Evolutionary conservation across 2,113 vertebrate species (phyloP), one percentile per base, ranked within the genome.

Genomic region (Nothobranchius furzeri): DNA sequence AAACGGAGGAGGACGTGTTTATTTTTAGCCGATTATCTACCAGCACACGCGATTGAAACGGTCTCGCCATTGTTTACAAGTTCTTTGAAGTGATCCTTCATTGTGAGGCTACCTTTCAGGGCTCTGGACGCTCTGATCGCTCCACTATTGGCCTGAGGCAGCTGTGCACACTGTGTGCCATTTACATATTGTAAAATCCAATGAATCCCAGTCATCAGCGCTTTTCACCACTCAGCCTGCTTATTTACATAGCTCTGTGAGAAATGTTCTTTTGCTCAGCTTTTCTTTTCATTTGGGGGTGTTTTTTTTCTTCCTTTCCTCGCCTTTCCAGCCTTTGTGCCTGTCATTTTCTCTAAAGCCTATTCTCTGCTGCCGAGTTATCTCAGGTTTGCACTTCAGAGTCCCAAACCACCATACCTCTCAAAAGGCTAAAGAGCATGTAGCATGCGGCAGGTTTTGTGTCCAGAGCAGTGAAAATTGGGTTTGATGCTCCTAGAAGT

Each of bases 11-110:
- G 78, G 79, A 54, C 24, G 43, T 71, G 83, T 82, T 88, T 93
- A 92, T 92, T 93, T 89, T 87, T 83, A 83, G 90, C 79, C 76
- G 80, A 91, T 90, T 88, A 90, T 88, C 73, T 81, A 57, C 68
- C 58, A 70, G 68, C 68, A n/a, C 66, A 55, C 84, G 82, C 86
- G 82, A 87, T 89, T 88, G 83, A 90, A 91, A 90, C 70, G 77
- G 68, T 69, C 70, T 78, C 14, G 59, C 87, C 79, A 92, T 93
- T 93, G 92, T 93, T 88, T 89, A 72, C 85, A 55, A 87, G 87
- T 83, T 85, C 91, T 89, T 93, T 94, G 90, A 94, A 92, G 92
- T 90, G 88, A 90, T 89, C 87, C 81, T 84, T 90, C 82, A 90
- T 89, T 89, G 83, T 89, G 83, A 82, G 76, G 71, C 78, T 6